These are phyloP conservation scores for Pseudoips prasinana DNA, from an alignment of 2,888 invertebrate species.

Conservation along the genomic window DNA sequence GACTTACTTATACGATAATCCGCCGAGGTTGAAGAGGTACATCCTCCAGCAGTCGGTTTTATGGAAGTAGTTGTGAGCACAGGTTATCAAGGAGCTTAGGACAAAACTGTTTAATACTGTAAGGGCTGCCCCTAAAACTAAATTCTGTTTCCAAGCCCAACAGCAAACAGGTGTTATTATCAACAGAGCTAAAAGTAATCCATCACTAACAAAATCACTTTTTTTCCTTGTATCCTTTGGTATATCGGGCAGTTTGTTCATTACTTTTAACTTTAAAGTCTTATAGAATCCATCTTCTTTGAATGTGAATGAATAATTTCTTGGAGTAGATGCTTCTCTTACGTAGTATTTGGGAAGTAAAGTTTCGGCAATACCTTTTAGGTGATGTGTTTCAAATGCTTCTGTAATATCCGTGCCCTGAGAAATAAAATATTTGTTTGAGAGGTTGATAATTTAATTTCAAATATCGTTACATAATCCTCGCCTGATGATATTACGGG, in stretches of 20 bases:
- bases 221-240: conserved; percentile 52
- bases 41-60: conserved; percentile 90
- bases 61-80: conserved; percentile 92
- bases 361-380: conserved; percentile 80
- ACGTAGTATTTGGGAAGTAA: conserved; percentile 86
- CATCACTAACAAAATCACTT: conserved; percentile 58
- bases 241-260: conserved; percentile 78
- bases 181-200: conserved; percentile 45
- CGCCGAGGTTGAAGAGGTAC: conserved; percentile 88
- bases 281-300: conserved; percentile 89
- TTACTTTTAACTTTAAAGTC: conserved; percentile 85
- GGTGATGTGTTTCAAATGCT: conserved; percentile 83
- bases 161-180: conserved; percentile 49
- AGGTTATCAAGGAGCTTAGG: conserved; percentile 70
- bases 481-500: too few species aligned
- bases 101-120: conserved; percentile 46
- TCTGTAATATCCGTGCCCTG: conserved; percentile 86
- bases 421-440: too few species aligned
- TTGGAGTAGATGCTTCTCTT: conserved; percentile 80
- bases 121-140: conserved; percentile 44
- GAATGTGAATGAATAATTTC: conserved; percentile 89
- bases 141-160: conserved; percentile 52
- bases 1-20: conserved; percentile 84
- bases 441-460: background rate
- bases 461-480: too few species aligned